Percentiles rank a stretch among this genome's conserved stretches.
These are phyloP conservation scores for Eupithecia insigniata DNA, from an alignment of 2,888 invertebrate genomes.

Conservation along the genomic window DNA sequence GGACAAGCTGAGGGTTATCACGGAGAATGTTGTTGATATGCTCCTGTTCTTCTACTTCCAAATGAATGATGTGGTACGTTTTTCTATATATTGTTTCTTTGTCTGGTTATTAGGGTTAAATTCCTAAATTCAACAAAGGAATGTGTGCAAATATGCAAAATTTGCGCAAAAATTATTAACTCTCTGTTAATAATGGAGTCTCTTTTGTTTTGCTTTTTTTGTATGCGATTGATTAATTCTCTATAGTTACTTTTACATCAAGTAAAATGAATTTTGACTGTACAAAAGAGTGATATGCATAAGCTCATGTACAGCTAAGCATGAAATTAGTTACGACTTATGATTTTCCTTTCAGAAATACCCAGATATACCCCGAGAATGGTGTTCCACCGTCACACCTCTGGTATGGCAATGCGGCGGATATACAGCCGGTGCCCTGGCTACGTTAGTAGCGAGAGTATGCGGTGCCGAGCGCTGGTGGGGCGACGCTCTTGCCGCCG, in stretches of 20 bases:
- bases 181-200: too few species aligned
- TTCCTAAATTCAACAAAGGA: background rate
- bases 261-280: background rate
- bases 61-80: constrained; percentile 71
- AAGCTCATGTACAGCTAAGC: background rate
- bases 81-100: background rate
- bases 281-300: background rate
- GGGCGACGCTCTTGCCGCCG: constrained; percentile 95
- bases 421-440: constrained; percentile 90
- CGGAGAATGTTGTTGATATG: constrained; percentile 92
- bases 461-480: constrained; percentile 92
- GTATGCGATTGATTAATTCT: background rate
- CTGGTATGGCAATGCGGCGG: constrained; percentile 90
- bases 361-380: constrained; percentile 56
- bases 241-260: background rate
- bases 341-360: constrained; percentile 52
- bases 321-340: background rate
- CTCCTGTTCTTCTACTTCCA: constrained; percentile 88
- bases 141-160: background rate
- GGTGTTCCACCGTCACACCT: constrained; percentile 71
- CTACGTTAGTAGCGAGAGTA: constrained; percentile 90
- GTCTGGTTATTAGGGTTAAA: background rate
- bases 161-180: background rate
- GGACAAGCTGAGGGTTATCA: constrained; percentile 92
- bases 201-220: background rate